phyloP scores from a whole-genome alignment of 2,113 vertebrate genomes.

The Gulo gulo region DNA sequence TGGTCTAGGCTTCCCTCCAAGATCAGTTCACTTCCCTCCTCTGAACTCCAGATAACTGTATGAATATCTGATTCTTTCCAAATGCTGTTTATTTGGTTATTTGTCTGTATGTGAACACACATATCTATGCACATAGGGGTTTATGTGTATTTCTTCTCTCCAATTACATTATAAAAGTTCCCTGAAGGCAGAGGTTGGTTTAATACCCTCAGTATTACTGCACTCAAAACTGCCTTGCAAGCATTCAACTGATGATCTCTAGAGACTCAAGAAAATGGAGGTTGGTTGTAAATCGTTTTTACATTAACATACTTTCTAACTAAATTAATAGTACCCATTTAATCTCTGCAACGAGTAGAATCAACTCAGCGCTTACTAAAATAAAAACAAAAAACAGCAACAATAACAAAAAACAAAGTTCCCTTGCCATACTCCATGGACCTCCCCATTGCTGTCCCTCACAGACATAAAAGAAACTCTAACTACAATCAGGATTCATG shows the following conservation, averaged over 20 bases:
- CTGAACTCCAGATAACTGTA: neutral
- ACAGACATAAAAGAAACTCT: neutral
- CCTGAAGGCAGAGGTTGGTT: neutral
- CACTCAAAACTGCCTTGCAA: neutral
- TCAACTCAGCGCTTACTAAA: constrained; percentile 39
- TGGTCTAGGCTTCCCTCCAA: constrained; percentile 2
- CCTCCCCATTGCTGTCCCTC: neutral
- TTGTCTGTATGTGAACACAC: neutral
- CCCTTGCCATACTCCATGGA: neutral
- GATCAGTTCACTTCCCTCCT: neutral
- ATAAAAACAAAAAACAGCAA: neutral
- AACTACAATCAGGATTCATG: neutral
- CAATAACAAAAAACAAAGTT: neutral
- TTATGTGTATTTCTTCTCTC: neutral
- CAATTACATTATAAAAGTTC: neutral
- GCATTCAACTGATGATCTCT: neutral
- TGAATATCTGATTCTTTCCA: neutral
- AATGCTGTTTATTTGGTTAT: neutral
- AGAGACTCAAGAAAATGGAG: neutral
- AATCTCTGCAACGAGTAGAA: constrained; percentile 52
- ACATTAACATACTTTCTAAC: constrained; percentile 45
- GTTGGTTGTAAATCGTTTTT: constrained; percentile 40
- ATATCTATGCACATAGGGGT: neutral
- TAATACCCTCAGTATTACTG: neutral
- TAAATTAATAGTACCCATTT: constrained; percentile 42